Base-by-base conservation (phyloP, 2,797 vertebrate species). In the Macrochelys suwanniensis region DNA sequence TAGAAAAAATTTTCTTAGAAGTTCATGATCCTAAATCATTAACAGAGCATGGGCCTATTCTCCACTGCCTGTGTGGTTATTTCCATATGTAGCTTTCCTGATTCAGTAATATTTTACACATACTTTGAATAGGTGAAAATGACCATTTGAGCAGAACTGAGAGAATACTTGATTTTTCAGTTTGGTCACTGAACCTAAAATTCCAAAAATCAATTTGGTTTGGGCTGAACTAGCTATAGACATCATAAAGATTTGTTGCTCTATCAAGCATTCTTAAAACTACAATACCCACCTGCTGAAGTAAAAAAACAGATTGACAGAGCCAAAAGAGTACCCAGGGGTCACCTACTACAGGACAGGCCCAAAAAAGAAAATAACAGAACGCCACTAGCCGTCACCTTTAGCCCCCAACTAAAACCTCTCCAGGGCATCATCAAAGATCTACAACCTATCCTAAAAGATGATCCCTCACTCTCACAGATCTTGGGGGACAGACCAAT, bases 31-130 rank as follows among this genome's bases (percentile, higher is more conserved):
- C 71, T 4, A 81, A 76, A 25, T 76, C 15, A 76, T 51, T 33
- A 86, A 57, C 90, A 65, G 59, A 65, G 31, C 12, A 89, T 84
- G 2, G 37, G 93, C 71, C 78, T 84, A 92, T 95, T 95, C 94
- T 92, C 59, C 56, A 19, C 92, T 0, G 9, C 15, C 5, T 90
- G 86, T 81, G 23, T 9, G 82, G 12, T 54, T 11, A 87, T 89
- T 79, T 87, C 28, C 84, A 1, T 51, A 86, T 85, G 51, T 84
- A 74, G 85, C 93, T 57, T 0, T 0, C 28, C 89, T 87, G 74
- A 74, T 91, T 93, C 0, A 0, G 5, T 47, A 84, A 11, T 51
- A 6, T 91, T 94, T 95, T 85, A 88, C 88, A 82, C 4, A 1
- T 26, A 53, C 3, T 26, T 93, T n/a, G n/a, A n/a, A 68, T 68